Conservation (phyloP, 92 coral and sea anemone species). For the Zoanthus gigantus region DNA sequence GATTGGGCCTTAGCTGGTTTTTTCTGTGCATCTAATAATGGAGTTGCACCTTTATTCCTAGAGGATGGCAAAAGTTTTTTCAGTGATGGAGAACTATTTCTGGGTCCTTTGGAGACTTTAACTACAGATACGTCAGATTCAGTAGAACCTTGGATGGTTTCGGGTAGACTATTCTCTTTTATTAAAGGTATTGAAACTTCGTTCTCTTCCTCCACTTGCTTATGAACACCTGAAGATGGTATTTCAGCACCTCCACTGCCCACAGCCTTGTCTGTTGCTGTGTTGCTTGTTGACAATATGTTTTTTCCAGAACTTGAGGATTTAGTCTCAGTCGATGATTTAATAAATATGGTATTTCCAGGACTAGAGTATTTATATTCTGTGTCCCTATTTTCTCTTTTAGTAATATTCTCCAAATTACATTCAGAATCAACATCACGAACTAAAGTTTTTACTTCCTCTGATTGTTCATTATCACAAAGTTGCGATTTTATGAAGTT, state of each 20-base stretch:
- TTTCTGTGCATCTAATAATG: neutral
- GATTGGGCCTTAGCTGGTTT: neutral
- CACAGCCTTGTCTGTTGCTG: neutral
- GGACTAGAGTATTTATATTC: neutral
- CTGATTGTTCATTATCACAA: neutral
- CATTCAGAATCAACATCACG: slow-evolving; percentile 13
- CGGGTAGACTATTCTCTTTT: neutral
- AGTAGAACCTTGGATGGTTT: neutral
- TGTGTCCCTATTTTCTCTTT: neutral
- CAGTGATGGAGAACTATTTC: slow-evolving; percentile 12
- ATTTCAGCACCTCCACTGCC: neutral
- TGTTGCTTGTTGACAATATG: neutral
- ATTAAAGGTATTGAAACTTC: neutral
- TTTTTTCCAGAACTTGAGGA: neutral
- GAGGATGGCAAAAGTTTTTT: neutral
- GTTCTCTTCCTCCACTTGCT: neutral
- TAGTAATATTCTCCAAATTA: neutral
- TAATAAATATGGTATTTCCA: neutral
- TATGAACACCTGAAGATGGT: slow-evolving; percentile 7
- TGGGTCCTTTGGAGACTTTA: neutral
- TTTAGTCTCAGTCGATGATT: neutral
- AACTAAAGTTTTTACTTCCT: neutral
- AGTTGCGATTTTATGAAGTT: neutral
- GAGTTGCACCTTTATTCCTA: neutral
- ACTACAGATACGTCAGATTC: slow-evolving; percentile 1